Percentiles rank a stretch among this genome's conserved stretches.
phyloP scores from a whole-genome alignment of 2,113 vertebrate genomes.

The Cheirogaleus medius region DNA sequence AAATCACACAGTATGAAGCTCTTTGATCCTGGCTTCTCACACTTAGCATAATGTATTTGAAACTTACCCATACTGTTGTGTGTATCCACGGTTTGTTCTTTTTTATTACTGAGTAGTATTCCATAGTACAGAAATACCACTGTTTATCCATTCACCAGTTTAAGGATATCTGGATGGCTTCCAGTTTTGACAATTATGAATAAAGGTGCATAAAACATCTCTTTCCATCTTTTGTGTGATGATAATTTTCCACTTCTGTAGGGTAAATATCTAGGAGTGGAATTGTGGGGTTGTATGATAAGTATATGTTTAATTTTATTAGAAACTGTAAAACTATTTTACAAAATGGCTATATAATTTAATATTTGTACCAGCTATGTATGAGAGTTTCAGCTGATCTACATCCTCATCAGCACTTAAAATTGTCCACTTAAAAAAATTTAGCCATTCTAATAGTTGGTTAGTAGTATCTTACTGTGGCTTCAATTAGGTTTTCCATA shows the following conservation, averaged over 20 bases:
- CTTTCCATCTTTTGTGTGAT: neutral
- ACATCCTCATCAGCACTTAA: neutral
- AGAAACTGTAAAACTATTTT: neutral
- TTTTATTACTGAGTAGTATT: neutral
- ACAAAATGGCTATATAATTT: neutral
- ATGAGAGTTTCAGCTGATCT: neutral
- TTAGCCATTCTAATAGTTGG: neutral
- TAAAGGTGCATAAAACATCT: neutral
- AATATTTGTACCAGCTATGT: neutral
- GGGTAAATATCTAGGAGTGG: neutral
- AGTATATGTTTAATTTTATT: neutral
- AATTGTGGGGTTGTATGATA: neutral
- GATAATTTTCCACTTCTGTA: neutral
- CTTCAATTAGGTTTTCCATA: slow-evolving; percentile 2
- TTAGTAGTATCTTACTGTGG: neutral
- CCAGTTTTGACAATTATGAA: neutral
- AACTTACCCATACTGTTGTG: neutral
- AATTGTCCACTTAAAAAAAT: neutral
- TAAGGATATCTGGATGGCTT: neutral
- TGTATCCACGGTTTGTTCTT: neutral
- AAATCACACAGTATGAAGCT: neutral
- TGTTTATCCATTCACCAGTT: neutral
- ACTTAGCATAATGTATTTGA: neutral
- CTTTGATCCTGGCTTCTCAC: neutral
- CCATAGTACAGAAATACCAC: neutral